Conservation (phyloP, 2,797 vertebrate species). For the Danio albolineatus region DNA sequence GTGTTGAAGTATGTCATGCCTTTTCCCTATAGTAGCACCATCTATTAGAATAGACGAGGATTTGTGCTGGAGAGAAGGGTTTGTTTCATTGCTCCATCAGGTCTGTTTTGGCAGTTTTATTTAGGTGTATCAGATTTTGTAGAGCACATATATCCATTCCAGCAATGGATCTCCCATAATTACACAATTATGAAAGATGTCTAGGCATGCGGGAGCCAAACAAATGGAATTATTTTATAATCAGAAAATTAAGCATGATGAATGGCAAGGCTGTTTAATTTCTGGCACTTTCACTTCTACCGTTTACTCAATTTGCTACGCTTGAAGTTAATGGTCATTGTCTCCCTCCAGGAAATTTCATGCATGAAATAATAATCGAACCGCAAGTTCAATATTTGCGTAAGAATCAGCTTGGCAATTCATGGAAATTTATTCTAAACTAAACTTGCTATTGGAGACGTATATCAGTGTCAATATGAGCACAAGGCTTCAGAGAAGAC, state of each 20-base stretch:
- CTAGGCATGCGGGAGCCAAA: neutral
- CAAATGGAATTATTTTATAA: neutral
- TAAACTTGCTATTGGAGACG: neutral
- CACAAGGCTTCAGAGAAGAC: neutral
- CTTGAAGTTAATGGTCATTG: neutral
- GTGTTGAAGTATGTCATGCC: neutral
- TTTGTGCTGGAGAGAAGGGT: neutral
- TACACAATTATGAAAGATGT: neutral
- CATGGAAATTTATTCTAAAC: neutral
- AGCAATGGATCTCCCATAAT: neutral
- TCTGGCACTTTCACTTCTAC: neutral
- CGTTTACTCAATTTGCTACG: neutral
- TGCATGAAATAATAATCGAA: slow-evolving; percentile 7
- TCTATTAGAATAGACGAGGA: neutral
- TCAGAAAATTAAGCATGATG: neutral
- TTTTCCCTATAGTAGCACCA: neutral
- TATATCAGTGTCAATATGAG: neutral
- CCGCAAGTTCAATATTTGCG: neutral
- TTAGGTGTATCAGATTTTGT: neutral
- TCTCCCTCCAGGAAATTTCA: neutral
- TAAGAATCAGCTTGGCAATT: neutral
- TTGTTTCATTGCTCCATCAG: neutral
- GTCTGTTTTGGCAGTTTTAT: neutral
- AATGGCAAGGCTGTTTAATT: neutral
- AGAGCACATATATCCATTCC: neutral